These are phyloP conservation scores for Periplaneta americana DNA, from an alignment of 1,140 invertebrate genomes.

Conservation along the genomic window DNA sequence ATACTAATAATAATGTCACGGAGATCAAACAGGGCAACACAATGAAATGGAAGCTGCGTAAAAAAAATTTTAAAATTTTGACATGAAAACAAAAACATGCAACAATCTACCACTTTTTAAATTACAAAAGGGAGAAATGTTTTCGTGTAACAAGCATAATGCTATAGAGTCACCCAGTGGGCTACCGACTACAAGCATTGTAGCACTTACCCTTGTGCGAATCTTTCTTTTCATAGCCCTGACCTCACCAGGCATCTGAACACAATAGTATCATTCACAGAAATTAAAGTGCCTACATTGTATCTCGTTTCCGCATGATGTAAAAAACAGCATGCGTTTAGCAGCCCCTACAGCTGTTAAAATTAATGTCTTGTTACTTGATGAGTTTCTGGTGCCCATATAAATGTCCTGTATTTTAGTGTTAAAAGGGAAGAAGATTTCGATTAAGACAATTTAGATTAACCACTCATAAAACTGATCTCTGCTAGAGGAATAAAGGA, in stretches of 20 bases:
- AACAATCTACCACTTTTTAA: not conserved
- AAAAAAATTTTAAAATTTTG: not conserved
- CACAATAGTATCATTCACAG: too few species aligned
- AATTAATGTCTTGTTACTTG: not conserved
- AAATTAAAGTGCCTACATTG: too few species aligned
- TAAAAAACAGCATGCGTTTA: not conserved
- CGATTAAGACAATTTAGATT: conserved; percentile 10
- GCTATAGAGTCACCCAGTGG: too few species aligned
- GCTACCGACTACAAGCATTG: too few species aligned
- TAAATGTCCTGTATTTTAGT: conserved; percentile 6
- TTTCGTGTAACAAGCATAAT: too few species aligned
- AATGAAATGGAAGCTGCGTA: not conserved
- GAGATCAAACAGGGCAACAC: too few species aligned
- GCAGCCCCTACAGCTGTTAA: not conserved
- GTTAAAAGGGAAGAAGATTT: conserved; percentile 3
- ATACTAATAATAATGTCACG: too few species aligned
- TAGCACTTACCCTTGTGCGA: too few species aligned
- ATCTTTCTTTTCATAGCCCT: too few species aligned
- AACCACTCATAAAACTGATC: not conserved
- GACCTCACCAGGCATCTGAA: too few species aligned
- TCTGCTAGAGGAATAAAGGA: conserved; percentile 9
- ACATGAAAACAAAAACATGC: not conserved
- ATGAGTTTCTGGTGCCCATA: conserved; percentile 4
- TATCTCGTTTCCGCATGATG: not conserved
- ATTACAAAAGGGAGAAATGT: not conserved